Evolutionary conservation across 2,888 invertebrate species (phyloP), one percentile per base, ranked within the genome.

Genomic region (Drosophila demipolita): DNA sequence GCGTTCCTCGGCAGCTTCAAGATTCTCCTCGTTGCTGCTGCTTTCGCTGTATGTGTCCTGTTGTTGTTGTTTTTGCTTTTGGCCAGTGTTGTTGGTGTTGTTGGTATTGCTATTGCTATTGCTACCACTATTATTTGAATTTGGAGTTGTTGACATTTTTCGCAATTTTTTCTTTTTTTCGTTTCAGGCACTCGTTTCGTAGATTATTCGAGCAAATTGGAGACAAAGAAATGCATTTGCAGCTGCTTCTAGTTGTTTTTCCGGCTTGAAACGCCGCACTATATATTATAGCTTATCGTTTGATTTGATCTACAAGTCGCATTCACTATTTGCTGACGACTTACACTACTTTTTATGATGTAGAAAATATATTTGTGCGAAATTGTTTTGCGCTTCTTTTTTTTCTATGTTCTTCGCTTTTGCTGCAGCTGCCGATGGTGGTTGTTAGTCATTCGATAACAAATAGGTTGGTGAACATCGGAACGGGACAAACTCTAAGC

Each of bases 21-120:
- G 94, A 89, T 96, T 97, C 91, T 97, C 97, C 38, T 90, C 97
- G 29, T 97, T 97, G 92, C 97, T 97, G 90, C 97, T 97, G 92
- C 97, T 97, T 91, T 96, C 97, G 89, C 94, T 92, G 63, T 91
- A 91, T 17, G 91, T 90, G 61, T 89, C 91, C 58, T 79, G 87
- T 48, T 83, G 72, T 59, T 87, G 87, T 96, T 87, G 87, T 50
- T 89, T 81, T 64, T 76, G 85, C 64, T 86, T 87, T 59, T 75
- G 78, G 61, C 76, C 77, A 54, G 78, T 69, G 38, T 67, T 79
- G 45, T 54, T 68, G 50, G 69, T 77, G 68, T 71, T 70, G 54
- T 66, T 86, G 60, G 77, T 80, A 70, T 63, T 80, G 71, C 74
- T 89, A 67, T 80, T 91, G 72, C 75, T 92, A 68, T 83, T 90